These are phyloP conservation scores for Drosophila subpulchrella DNA, from an alignment of 1,140 invertebrate species.

Conservation along the genomic window DNA sequence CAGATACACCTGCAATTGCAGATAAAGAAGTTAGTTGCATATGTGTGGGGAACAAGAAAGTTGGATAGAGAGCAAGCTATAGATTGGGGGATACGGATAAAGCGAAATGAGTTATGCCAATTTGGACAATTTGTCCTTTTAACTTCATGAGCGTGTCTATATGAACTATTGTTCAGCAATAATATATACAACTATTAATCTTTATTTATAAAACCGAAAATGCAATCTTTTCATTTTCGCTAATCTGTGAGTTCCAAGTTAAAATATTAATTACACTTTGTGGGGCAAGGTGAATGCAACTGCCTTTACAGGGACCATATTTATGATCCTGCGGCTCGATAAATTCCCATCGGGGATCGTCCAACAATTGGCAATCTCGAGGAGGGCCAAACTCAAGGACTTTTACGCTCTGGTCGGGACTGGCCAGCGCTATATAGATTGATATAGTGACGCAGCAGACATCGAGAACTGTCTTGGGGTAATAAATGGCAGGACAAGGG, in stretches of 20 bases:
- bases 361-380: not conserved
- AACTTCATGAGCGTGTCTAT: no score
- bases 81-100: not conserved
- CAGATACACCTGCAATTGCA: slow-evolving; percentile 15
- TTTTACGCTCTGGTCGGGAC: not conserved
- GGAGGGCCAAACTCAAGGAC: not conserved
- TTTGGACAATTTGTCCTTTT: no score
- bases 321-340: not conserved
- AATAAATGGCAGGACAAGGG: slow-evolving; percentile 51
- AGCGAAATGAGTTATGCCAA: no score
- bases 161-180: no score
- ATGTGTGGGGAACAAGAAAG: no score
- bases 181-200: no score
- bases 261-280: not conserved
- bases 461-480: slow-evolving; percentile 41
- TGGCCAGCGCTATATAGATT: slow-evolving; percentile 19
- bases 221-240: no score
- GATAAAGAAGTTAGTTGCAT: slow-evolving; percentile 4
- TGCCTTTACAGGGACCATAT: not conserved
- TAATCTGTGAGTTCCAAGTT: no score
- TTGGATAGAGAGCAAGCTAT: not conserved
- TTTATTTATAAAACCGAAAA: no score
- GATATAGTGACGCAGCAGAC: slow-evolving; percentile 19
- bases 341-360: not conserved
- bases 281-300: no score